Evolutionary conservation across 2,797 vertebrate genomes (phyloP).

Genomic region (Oreochromis grahami): DNA sequence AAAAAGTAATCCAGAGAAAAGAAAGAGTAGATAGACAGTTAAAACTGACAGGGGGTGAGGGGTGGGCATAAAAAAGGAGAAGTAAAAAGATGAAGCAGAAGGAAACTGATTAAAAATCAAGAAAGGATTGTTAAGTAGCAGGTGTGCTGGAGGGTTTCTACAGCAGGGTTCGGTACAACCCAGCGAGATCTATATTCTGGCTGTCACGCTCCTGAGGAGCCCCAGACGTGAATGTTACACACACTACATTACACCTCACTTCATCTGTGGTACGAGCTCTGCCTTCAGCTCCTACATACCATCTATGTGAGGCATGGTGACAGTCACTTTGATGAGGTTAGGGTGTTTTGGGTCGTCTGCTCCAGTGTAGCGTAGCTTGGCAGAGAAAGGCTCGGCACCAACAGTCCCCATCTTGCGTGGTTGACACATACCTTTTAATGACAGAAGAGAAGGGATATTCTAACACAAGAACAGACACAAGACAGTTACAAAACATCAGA

Average conservation of each 20-base stretch:
- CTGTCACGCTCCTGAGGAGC: conserved; percentile 46
- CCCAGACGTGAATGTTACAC: conserved; percentile 52
- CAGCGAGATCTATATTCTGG: conserved; percentile 47
- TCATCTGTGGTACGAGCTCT: conserved; percentile 29
- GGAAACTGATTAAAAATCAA: conserved; percentile 60
- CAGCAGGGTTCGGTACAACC: conserved; percentile 22
- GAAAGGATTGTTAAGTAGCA: conserved; percentile 46
- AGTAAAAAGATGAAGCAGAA: conserved; percentile 29
- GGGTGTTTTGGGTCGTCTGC: conserved; percentile 83
- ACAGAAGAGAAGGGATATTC: conserved; percentile 3
- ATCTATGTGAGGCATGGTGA: conserved; percentile 93
- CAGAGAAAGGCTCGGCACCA: conserved; percentile 94
- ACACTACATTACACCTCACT: conserved; percentile 47
- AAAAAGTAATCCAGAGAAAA: background rate
- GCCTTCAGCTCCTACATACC: conserved; percentile 74
- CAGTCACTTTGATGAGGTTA: conserved; percentile 91
- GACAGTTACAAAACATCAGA: background rate
- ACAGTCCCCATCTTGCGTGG: conserved; percentile 85
- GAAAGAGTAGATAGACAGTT: background rate
- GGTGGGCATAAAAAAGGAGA: background rate
- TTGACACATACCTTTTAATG: conserved; percentile 85
- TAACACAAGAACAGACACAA: background rate
- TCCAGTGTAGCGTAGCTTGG: conserved; percentile 90
- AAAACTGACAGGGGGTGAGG: background rate
- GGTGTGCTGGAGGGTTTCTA: conserved; percentile 30